Percentiles rank a stretch among this genome's conserved stretches.
Conservation (phyloP, 1,140 invertebrate species). For the Meloidogyne hapla region DNA sequence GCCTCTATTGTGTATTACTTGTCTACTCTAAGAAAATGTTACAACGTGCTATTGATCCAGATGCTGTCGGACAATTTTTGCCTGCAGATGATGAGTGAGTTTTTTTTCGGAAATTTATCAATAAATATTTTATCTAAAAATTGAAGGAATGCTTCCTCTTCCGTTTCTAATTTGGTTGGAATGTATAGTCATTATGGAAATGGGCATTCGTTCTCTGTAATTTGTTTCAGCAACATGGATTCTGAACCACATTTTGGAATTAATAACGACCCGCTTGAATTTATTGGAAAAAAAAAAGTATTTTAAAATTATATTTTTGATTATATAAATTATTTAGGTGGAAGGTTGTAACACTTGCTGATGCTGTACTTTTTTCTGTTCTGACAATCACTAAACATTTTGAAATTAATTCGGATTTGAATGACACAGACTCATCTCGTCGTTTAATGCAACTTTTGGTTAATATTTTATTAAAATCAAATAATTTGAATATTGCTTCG, state of each 20-base stretch:
- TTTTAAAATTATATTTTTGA: not conserved
- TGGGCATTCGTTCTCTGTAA: not conserved
- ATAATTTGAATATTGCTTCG: too few relatives aligned
- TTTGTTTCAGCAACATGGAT: conserved; percentile 6
- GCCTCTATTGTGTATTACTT: not conserved
- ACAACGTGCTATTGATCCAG: not conserved
- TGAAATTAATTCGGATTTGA: not conserved
- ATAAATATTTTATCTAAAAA: not conserved
- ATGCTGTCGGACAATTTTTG: not conserved
- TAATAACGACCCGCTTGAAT: not conserved
- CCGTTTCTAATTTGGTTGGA: not conserved
- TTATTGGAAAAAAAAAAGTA: conserved; percentile 29
- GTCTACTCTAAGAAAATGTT: not conserved
- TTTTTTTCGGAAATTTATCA: not conserved
- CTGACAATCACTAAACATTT: conserved; percentile 18
- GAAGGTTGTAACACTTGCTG: conserved; percentile 45
- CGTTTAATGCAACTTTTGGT: not conserved
- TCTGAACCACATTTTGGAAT: not conserved
- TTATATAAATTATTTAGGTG: conserved; percentile 22
- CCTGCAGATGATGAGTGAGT: not conserved
- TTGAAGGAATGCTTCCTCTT: not conserved
- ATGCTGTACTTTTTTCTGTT: conserved; percentile 34
- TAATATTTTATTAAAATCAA: too few relatives aligned
- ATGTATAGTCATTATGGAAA: not conserved
- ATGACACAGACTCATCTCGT: not conserved